Evolutionary conservation across 1,140 invertebrate species (phyloP).

Genomic region (Elysia chlorotica): DNA sequence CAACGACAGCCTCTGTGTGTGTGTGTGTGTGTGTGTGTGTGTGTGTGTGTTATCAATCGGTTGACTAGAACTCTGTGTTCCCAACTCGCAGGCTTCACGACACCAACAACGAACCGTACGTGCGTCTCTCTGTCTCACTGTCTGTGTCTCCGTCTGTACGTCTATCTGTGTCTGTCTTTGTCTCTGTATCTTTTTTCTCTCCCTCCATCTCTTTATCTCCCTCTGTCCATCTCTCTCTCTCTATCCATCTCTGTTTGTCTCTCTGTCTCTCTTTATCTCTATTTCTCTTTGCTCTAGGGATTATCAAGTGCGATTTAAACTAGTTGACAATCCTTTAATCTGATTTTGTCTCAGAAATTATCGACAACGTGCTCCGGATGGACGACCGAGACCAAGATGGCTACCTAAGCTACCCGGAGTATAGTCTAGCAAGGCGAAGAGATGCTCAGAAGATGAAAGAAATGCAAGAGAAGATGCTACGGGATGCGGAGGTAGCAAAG

Average conservation of each 20-base stretch:
- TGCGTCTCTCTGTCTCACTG: background rate
- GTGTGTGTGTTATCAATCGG: no score
- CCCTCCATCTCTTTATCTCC: background rate
- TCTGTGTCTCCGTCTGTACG: background rate
- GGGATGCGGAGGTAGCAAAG: slow-evolving; percentile 14
- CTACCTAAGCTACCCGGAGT: slow-evolving; percentile 81
- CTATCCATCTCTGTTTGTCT: background rate
- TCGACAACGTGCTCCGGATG: slow-evolving; percentile 77
- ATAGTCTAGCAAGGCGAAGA: slow-evolving; percentile 66
- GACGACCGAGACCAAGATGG: slow-evolving; percentile 83
- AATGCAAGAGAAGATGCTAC: slow-evolving; percentile 22
- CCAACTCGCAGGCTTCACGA: no score
- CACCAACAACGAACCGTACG: no score
- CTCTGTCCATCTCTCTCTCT: background rate
- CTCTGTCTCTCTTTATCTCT: background rate
- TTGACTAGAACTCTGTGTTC: no score
- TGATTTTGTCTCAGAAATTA: no score
- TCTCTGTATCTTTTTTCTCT: background rate
- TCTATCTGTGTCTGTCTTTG: background rate
- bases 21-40: no score
- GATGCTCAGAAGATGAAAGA: slow-evolving; percentile 41
- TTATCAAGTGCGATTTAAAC: no score
- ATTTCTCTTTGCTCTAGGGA: no score
- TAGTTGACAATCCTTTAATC: no score
- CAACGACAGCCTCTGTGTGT: no score